These are phyloP conservation scores for Tupiocoris notatus DNA, from an alignment of 2,888 invertebrate genomes.

Conservation along the genomic window DNA sequence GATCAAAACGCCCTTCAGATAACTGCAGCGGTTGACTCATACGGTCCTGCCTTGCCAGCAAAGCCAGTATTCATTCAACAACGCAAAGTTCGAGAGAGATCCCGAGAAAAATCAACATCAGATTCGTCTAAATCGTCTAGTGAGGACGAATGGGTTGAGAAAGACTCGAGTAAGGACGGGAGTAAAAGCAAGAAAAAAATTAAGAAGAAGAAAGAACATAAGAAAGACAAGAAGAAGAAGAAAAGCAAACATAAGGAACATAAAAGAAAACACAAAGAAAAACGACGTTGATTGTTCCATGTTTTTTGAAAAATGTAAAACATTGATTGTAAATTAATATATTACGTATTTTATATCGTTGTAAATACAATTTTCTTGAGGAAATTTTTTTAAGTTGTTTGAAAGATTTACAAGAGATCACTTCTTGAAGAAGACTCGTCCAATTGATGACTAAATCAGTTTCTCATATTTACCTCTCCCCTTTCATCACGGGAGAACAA, in stretches of 20 bases:
- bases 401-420: too few relatives aligned
- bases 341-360: background rate
- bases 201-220: constrained; percentile 43
- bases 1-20: background rate
- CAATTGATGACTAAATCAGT: too few relatives aligned
- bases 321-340: background rate
- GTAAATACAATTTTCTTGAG: background rate
- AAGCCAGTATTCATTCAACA: constrained; percentile 19
- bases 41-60: constrained; percentile 44
- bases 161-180: background rate
- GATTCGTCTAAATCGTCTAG: constrained; percentile 27
- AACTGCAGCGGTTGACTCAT: constrained; percentile 2
- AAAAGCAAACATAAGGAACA: constrained; percentile 13
- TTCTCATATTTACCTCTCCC: too few relatives aligned
- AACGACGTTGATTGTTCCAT: background rate
- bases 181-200: constrained; percentile 47
- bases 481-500: too few relatives aligned
- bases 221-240: constrained; percentile 46
- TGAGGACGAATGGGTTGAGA: constrained; percentile 45
- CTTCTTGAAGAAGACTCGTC: too few relatives aligned
- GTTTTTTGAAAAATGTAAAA: background rate
- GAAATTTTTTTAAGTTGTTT: background rate
- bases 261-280: constrained; percentile 31
- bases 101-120: background rate
- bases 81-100: background rate